Evolutionary conservation across 1,140 invertebrate genomes (phyloP).

Genomic region (Leptopilina boulardi): DNA sequence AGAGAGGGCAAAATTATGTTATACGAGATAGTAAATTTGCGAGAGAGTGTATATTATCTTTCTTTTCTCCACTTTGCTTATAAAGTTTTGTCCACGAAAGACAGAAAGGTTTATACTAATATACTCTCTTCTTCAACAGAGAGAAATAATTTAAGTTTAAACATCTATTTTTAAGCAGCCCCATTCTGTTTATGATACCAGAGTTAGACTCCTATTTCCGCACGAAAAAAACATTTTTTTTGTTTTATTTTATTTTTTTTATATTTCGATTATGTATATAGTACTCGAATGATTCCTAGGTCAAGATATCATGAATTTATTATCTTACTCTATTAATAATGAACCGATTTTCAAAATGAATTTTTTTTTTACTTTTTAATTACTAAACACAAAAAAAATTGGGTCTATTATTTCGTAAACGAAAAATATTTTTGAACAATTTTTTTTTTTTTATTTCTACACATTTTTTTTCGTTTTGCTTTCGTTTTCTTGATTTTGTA

Average conservation of each 20-base stretch:
- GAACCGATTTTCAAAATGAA: too few relatives aligned
- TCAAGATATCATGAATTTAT: not conserved
- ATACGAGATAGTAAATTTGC: not conserved
- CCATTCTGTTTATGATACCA: constrained; percentile 53
- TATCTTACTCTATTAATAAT: not conserved
- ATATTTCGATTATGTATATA: constrained; percentile 34
- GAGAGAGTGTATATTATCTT: not conserved
- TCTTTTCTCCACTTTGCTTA: constrained; percentile 4
- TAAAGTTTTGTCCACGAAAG: not conserved
- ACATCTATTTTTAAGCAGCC: constrained; percentile 56
- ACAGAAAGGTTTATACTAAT: constrained; percentile 12
- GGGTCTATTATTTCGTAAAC: too few relatives aligned
- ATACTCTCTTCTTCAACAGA: constrained; percentile 22
- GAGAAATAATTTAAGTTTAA: constrained; percentile 54
- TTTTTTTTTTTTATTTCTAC: not conserved
- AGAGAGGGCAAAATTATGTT: not conserved
- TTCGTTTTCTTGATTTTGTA: not conserved
- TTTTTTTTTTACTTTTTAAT: too few relatives aligned
- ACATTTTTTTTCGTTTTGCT: not conserved
- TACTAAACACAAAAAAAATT: not conserved
- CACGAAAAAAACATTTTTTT: constrained; percentile 10
- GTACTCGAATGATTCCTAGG: not conserved
- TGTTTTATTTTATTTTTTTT: constrained; percentile 36
- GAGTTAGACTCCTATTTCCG: constrained; percentile 35
- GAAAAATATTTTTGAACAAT: too few relatives aligned